Percentiles rank a stretch among this genome's conserved stretches.
These are phyloP conservation scores for Puffinus mauretanicus DNA, from an alignment of 2,113 vertebrate species.

Conservation along the genomic window DNA sequence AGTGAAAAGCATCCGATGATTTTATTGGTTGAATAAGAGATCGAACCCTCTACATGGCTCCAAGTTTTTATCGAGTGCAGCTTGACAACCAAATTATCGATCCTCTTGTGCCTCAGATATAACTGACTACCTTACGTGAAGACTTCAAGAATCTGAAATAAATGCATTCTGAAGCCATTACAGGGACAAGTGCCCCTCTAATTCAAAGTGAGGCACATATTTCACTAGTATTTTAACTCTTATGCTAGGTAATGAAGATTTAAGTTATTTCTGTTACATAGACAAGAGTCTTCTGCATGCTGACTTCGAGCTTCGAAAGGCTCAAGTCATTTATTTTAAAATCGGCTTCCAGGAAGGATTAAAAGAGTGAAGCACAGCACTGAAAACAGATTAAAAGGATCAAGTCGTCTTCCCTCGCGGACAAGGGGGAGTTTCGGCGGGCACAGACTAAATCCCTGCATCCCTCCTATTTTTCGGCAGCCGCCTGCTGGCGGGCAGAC, in stretches of 20 bases:
- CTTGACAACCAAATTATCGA: background rate
- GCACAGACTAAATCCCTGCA: too few relatives aligned
- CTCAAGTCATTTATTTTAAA: background rate
- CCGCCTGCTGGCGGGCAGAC: fast-evolving
- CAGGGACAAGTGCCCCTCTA: fast-evolving
- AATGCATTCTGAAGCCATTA: background rate
- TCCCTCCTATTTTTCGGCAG: fast-evolving
- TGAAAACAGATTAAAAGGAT: background rate
- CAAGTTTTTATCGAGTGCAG: background rate
- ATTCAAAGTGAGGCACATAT: background rate
- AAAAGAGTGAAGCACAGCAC: background rate
- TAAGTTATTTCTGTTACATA: background rate
- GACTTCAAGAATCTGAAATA: background rate
- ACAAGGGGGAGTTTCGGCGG: fast-evolving
- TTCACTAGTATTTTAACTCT: background rate
- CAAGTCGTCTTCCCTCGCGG: background rate
- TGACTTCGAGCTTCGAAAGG: background rate
- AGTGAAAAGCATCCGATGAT: background rate
- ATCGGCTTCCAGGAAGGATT: background rate
- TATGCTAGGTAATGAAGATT: background rate
- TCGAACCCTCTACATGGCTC: fast-evolving
- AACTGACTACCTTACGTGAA: fast-evolving
- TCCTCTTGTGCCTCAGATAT: background rate
- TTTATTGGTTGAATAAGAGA: background rate
- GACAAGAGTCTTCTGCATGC: background rate